Conservation (phyloP, 2,113 vertebrate species). For the Heterocephalus glaber region DNA sequence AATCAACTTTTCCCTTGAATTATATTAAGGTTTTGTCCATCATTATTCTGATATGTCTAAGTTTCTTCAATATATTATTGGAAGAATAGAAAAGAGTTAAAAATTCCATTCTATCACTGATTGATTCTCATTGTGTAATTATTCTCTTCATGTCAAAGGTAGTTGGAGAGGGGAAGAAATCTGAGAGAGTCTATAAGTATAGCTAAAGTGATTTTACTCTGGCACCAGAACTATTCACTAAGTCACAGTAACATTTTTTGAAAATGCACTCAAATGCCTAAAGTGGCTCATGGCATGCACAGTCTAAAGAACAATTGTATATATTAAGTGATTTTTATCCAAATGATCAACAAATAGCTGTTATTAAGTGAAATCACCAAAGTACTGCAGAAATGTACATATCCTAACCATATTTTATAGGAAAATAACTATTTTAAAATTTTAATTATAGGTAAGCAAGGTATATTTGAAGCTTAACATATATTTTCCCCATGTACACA, state of each 20-base stretch:
- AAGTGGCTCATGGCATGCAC: not conserved
- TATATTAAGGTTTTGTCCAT: not conserved
- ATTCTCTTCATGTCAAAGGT: not conserved
- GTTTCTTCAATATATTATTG: conserved; percentile 1
- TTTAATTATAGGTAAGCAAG: not conserved
- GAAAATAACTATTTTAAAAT: not conserved
- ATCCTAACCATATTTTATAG: not conserved
- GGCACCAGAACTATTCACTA: not conserved
- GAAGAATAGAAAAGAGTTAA: not conserved
- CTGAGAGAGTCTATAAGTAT: not conserved
- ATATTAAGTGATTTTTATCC: not conserved
- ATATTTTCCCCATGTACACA: not conserved
- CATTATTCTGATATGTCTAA: not conserved
- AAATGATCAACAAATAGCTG: not conserved
- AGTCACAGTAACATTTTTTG: not conserved
- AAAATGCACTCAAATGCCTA: not conserved
- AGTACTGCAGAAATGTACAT: not conserved
- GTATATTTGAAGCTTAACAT: not conserved
- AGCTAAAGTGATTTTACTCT: not conserved
- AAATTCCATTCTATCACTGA: not conserved
- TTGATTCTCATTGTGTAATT: conserved; percentile 25
- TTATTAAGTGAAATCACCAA: not conserved
- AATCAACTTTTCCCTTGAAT: not conserved
- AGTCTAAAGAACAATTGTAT: not conserved
- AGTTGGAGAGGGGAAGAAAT: not conserved